Base-by-base conservation (phyloP, 1,140 invertebrate species). In the Diorhabda sublineata region DNA sequence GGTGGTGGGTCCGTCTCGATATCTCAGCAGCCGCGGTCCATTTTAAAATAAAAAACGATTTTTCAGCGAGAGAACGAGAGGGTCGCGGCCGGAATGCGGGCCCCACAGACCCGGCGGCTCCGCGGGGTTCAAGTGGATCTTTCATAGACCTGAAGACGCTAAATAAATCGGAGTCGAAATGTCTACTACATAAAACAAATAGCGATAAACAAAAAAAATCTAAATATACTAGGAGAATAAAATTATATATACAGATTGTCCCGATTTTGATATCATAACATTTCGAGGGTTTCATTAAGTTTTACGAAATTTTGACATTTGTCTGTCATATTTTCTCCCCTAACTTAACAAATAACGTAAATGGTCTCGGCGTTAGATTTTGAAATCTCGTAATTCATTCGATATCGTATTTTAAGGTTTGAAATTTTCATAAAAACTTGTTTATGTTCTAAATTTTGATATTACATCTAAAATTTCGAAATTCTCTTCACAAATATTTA, bases 1-100 rank as follows among this genome's bases (percentile, higher is more conserved):
- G 78, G 78, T 80, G 78, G 78, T 43, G 26, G 44, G 42, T 65
- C 42, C 26, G 4, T n/a, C n/a, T 42, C 45, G 42, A 44, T 56
- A 41, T 44, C 44, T 58, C 64, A 42, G 47, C 47, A 43, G 56
- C 52, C 64, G 47, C 8, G 11, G 47, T 41, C n/a, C 41, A n/a
- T 58, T 11, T 26, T 26, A 57, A 65, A 58, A 56, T 42, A 65
- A 64, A 64, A 42, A 65, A 65, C 42, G 42, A 47, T 57, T 57
- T 47, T 65, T 52, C 47, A 52, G 47, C 47, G 47, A 52, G 47
- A 52, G 47, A 52, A 52, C 47, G n/a, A 52, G 6, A n/a, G 47
- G 47, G 47, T n/a, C 47, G 47, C 6, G 64, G 64, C 8, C 43
- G 64, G 64, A 65, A 65, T 65, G 64, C 26, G 45, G 52, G 56